phyloP scores from a whole-genome alignment of 2,113 vertebrate genomes.

The Ascaphus truei region DNA sequence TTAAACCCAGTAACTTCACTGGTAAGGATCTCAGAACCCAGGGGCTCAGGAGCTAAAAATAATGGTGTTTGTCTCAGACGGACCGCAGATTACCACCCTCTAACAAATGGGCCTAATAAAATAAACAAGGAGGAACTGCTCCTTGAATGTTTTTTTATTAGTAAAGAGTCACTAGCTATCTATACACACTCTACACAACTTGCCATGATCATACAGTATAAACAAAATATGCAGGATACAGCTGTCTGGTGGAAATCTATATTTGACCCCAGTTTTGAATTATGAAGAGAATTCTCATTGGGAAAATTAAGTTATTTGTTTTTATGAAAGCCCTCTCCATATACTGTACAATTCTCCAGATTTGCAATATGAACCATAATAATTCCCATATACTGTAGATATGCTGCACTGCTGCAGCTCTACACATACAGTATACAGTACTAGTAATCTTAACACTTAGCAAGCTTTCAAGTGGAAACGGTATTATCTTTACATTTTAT shows the following conservation, averaged over 20 bases:
- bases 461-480: not conserved
- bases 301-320: not conserved
- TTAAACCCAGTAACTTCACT: too few relatives aligned
- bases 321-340: not conserved
- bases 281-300: not conserved
- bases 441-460: not conserved
- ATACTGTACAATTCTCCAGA: not conserved
- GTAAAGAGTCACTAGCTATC: too few relatives aligned
- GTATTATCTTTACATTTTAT: conserved; percentile 3
- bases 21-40: too few relatives aligned
- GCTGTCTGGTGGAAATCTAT: not conserved
- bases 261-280: not conserved
- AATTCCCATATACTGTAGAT: not conserved
- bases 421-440: not conserved
- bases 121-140: too few relatives aligned
- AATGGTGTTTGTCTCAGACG: too few relatives aligned
- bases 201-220: too few relatives aligned
- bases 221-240: too few relatives aligned
- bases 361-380: not conserved
- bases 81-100: too few relatives aligned
- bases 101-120: too few relatives aligned
- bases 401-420: not conserved
- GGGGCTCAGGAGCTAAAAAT: too few relatives aligned
- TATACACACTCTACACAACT: too few relatives aligned
- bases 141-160: too few relatives aligned